These are phyloP conservation scores for Drosophila dunni DNA, from an alignment of 1,140 invertebrate species.

Conservation along the genomic window DNA sequence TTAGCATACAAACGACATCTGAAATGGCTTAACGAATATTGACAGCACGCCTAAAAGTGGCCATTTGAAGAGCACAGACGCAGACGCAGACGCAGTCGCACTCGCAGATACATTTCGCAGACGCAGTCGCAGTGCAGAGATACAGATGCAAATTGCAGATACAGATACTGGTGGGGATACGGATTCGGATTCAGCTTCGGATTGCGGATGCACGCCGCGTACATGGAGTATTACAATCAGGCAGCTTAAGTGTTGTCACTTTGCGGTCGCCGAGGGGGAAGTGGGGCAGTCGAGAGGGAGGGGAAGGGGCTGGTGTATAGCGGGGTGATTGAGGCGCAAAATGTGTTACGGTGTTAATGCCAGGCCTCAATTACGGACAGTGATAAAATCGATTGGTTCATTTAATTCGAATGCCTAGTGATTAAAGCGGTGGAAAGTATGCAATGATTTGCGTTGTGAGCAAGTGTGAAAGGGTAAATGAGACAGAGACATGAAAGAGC, in stretches of 20 bases:
- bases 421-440: conserved; percentile 27
- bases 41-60: conserved; percentile 79
- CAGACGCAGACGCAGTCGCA: conserved; percentile 13
- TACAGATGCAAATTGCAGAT: conserved; percentile 15
- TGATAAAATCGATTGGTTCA: conserved; percentile 61
- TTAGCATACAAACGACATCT: conserved; percentile 76
- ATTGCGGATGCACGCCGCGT: conserved; percentile 40
- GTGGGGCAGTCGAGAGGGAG: neutral
- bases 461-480: neutral
- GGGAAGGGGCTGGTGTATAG: no score
- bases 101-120: conserved; percentile 4
- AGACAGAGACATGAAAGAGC: neutral
- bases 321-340: conserved; percentile 36
- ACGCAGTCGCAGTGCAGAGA: neutral
- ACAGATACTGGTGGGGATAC: conserved; percentile 11
- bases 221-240: conserved; percentile 41
- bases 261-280: neutral
- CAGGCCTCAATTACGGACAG: conserved; percentile 46
- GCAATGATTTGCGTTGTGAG: conserved; percentile 7
- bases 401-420: conserved; percentile 37
- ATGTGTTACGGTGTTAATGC: conserved; percentile 73
- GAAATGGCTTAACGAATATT: conserved; percentile 81
- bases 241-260: conserved; percentile 38
- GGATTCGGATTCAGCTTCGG: conserved; percentile 21
- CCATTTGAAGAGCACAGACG: conserved; percentile 60